Evolutionary conservation across 2,797 vertebrate genomes (phyloP).

Genomic region (Etheostoma nigrum): DNA sequence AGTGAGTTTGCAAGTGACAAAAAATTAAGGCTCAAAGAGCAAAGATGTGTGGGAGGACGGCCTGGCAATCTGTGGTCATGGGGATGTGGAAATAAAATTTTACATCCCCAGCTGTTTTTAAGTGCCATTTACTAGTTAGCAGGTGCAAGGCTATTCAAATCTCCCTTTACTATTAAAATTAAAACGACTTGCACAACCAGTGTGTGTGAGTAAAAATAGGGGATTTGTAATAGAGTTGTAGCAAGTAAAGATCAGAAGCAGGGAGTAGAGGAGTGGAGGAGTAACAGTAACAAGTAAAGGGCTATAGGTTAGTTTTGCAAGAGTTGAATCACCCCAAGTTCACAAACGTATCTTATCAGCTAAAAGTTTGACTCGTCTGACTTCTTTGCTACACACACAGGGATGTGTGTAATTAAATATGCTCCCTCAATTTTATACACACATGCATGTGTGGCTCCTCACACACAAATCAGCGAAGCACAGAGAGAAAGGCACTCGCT

Average conservation of each 20-base stretch:
- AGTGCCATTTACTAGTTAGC: slow-evolving; percentile 78
- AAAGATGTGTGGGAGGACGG: slow-evolving; percentile 34
- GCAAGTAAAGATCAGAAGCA: slow-evolving; percentile 52
- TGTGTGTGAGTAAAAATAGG: slow-evolving; percentile 49
- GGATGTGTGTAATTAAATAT: slow-evolving; percentile 22
- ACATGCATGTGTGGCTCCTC: slow-evolving; percentile 24
- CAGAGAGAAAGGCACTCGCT: slow-evolving; percentile 56
- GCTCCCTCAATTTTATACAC: slow-evolving; percentile 31
- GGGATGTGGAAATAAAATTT: slow-evolving; percentile 82
- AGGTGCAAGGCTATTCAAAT: slow-evolving; percentile 82
- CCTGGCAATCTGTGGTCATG: slow-evolving; percentile 72
- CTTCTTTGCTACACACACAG: not conserved
- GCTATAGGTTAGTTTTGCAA: slow-evolving; percentile 41
- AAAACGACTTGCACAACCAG: slow-evolving; percentile 50
- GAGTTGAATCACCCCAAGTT: slow-evolving; percentile 54
- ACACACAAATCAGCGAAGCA: slow-evolving; percentile 48
- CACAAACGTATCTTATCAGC: slow-evolving; percentile 30
- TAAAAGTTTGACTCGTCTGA: slow-evolving; percentile 25
- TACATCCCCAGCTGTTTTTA: slow-evolving; percentile 82
- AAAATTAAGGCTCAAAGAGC: slow-evolving; percentile 33
- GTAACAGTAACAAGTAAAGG: slow-evolving; percentile 5
- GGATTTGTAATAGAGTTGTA: slow-evolving; percentile 55
- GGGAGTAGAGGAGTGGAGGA: slow-evolving; percentile 31
- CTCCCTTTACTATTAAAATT: slow-evolving; percentile 70
- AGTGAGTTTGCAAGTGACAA: slow-evolving; percentile 62